Evolutionary conservation across 1,140 invertebrate genomes (phyloP).

Genomic region (Grapholita molesta): DNA sequence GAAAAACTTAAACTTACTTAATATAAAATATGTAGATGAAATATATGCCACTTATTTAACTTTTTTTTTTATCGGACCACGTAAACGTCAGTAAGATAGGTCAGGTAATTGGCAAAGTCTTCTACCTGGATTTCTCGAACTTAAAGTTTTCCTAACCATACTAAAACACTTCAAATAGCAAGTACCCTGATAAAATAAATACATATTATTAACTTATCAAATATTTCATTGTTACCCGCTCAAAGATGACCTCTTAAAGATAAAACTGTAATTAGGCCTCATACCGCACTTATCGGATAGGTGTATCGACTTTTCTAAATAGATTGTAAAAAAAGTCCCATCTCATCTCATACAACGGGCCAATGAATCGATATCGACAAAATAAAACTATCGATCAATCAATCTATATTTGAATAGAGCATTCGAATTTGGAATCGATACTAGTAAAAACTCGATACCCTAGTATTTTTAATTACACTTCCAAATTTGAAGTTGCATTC

Average conservation of each 20-base stretch:
- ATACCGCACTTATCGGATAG: constrained; percentile 60
- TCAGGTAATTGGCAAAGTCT: neutral
- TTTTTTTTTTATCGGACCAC: too few species aligned
- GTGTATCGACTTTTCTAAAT: constrained; percentile 70
- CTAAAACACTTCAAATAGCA: constrained; percentile 36
- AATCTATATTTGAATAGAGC: constrained; percentile 62
- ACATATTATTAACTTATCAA: constrained; percentile 67
- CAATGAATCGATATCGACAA: constrained; percentile 60
- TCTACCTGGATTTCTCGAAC: neutral
- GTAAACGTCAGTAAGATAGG: too few species aligned
- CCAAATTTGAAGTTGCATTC: constrained; percentile 17
- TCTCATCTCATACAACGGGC: constrained; percentile 52
- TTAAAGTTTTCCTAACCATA: constrained; percentile 21
- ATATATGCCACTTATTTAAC: too few species aligned
- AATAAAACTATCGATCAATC: constrained; percentile 72
- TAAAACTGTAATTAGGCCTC: constrained; percentile 72
- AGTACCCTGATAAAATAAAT: constrained; percentile 41
- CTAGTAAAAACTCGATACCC: constrained; percentile 1
- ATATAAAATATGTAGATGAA: too few species aligned
- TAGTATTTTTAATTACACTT: constrained; percentile 16
- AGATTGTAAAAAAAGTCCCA: constrained; percentile 53
- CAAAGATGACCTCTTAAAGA: constrained; percentile 59
- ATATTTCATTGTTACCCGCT: constrained; percentile 52
- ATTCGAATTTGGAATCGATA: constrained; percentile 27
- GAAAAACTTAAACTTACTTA: too few species aligned